Evolutionary conservation across 1,140 invertebrate genomes (phyloP).

Genomic region (Panagrolaimus sp.): DNA sequence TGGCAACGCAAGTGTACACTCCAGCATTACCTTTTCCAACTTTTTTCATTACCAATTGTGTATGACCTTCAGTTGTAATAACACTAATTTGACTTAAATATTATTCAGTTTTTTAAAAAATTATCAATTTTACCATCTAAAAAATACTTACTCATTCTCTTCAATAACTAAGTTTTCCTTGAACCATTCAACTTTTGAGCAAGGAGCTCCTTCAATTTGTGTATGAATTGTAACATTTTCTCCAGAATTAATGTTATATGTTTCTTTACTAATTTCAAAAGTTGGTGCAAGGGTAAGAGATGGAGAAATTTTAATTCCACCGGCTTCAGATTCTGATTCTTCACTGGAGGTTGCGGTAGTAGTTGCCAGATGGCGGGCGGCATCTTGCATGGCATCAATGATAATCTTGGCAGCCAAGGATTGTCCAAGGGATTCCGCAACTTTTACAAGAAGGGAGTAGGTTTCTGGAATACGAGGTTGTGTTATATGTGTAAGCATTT

Average conservation of each 20-base stretch:
- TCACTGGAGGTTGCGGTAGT: constrained; percentile 18
- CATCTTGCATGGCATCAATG: constrained; percentile 48
- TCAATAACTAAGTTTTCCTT: constrained; percentile 29
- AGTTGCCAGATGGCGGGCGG: constrained; percentile 19
- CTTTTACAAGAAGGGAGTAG: constrained; percentile 54
- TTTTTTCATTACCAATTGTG: constrained; percentile 36
- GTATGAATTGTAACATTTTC: constrained; percentile 41
- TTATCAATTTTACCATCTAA: background rate
- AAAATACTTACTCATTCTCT: constrained; percentile 30
- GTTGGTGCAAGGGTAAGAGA: constrained; percentile 28
- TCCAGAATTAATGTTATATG: constrained; percentile 32
- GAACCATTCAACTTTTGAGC: constrained; percentile 40
- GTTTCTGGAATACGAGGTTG: constrained; percentile 35
- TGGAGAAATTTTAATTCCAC: background rate
- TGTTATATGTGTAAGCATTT: constrained; percentile 13
- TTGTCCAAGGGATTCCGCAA: constrained; percentile 50
- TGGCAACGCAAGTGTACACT: constrained; percentile 35
- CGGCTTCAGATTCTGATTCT: constrained; percentile 27
- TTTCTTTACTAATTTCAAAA: constrained; percentile 42
- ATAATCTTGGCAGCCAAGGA: constrained; percentile 51
- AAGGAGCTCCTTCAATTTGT: constrained; percentile 37
- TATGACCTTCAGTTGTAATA: constrained; percentile 33
- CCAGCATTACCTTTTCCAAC: constrained; percentile 33
- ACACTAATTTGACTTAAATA: constrained; percentile 10
- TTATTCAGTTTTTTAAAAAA: too few species aligned